phyloP scores from a whole-genome alignment of 2,113 vertebrate genomes.

The Elephas maximus region DNA sequence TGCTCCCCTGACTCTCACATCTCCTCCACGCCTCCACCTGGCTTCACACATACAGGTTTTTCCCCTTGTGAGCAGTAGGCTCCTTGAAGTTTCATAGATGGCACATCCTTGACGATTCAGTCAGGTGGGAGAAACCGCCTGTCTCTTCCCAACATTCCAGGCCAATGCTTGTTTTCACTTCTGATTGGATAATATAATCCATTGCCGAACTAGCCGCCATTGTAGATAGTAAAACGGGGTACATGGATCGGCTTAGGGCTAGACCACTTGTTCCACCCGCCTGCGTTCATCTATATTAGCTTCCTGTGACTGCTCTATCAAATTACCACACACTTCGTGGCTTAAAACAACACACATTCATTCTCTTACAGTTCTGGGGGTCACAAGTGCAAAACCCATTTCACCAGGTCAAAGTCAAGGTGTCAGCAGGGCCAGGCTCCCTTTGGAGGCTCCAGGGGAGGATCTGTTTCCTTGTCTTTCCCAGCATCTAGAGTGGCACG shows the following conservation, averaged over 20 bases:
- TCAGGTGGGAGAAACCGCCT: neutral
- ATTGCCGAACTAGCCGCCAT: neutral
- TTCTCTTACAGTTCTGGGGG: neutral
- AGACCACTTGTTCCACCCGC: neutral
- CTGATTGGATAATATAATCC: neutral
- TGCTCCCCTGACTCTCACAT: neutral
- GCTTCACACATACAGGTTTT: neutral
- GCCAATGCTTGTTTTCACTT: neutral
- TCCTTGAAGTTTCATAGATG: neutral
- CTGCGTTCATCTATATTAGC: neutral
- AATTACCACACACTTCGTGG: neutral
- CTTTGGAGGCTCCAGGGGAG: neutral
- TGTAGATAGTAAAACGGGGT: neutral
- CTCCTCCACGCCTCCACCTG: neutral
- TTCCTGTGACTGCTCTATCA: neutral
- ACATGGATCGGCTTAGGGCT: neutral
- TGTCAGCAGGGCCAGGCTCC: neutral
- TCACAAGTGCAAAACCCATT: neutral
- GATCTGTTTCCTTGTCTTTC: neutral
- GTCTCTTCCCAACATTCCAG: neutral
- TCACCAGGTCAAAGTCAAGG: neutral
- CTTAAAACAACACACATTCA: neutral
- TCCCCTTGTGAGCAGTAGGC: neutral
- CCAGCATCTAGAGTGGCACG: neutral
- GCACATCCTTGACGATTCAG: neutral